phyloP scores from a whole-genome alignment of 2,113 vertebrate species.

The Carassius auratus region DNA sequence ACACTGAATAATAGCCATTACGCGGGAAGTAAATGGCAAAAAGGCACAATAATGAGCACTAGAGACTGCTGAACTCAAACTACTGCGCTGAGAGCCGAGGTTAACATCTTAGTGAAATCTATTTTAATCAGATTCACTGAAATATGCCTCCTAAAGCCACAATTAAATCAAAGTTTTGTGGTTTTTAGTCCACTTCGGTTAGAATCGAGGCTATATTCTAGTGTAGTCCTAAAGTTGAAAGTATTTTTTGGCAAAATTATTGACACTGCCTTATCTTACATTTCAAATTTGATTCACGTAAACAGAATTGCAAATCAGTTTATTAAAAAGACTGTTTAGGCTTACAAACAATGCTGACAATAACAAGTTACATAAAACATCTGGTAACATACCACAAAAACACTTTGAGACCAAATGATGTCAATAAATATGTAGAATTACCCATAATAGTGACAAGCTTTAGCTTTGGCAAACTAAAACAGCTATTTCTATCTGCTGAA shows the following conservation, averaged over 20 bases:
- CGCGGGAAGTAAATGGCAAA: constrained; percentile 9
- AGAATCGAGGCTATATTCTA: background rate
- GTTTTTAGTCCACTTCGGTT: background rate
- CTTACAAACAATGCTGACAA: background rate
- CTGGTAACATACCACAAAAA: background rate
- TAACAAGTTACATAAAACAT: background rate
- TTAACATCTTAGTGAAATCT: background rate
- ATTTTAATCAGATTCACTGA: background rate
- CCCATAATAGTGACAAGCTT: background rate
- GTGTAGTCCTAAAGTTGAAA: background rate
- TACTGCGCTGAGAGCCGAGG: background rate
- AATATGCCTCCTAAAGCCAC: background rate
- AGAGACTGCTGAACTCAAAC: background rate
- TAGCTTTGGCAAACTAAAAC: constrained; percentile 5
- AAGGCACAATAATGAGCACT: background rate
- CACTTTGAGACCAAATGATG: background rate
- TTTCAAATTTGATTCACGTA: background rate
- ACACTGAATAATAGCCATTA: constrained; percentile 15
- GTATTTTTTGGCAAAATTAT: background rate
- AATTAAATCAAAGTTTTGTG: background rate
- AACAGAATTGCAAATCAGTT: background rate
- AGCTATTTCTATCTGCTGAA: background rate
- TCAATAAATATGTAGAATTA: constrained; percentile 2
- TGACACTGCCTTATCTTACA: background rate
- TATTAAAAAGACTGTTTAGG: background rate